phyloP scores from a whole-genome alignment of 1,140 invertebrate genomes.

The Anastatus disparis region DNA sequence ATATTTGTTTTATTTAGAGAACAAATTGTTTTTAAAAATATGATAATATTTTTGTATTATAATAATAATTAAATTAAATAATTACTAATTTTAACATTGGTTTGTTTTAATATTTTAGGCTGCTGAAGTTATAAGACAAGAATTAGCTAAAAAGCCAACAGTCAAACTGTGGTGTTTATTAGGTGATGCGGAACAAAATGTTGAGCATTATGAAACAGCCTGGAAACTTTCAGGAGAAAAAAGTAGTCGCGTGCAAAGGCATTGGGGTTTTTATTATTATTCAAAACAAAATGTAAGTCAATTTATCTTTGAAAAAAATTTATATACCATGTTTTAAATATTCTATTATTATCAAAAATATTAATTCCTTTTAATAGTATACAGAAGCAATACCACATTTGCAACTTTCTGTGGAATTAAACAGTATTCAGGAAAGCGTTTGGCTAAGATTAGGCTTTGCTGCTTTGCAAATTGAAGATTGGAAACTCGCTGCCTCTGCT shows the following conservation, averaged over 20 bases:
- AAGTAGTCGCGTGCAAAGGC: constrained; percentile 84
- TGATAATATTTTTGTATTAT: not conserved
- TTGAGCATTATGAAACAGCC: constrained; percentile 84
- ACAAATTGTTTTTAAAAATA: not conserved
- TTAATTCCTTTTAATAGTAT: constrained; percentile 67
- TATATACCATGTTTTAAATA: not conserved
- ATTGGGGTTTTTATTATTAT: constrained; percentile 85
- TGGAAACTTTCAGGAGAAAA: constrained; percentile 87
- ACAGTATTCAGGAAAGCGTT: constrained; percentile 83
- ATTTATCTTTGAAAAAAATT: not conserved
- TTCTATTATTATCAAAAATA: not conserved
- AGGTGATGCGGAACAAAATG: constrained; percentile 81
- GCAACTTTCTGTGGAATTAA: constrained; percentile 83
- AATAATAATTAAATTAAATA: not conserved
- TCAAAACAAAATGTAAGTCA: constrained; percentile 71
- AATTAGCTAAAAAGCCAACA: constrained; percentile 83
- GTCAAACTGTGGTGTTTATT: constrained; percentile 90
- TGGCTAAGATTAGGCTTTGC: constrained; percentile 91
- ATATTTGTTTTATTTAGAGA: constrained; percentile 3
- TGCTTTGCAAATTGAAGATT: constrained; percentile 81
- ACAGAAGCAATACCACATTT: constrained; percentile 81
- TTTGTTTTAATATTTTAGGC: constrained; percentile 71
- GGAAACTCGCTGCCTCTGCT: constrained; percentile 83
- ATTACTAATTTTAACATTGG: too few relatives aligned
- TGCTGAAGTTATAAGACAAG: constrained; percentile 85